Base-by-base conservation (phyloP, 2,797 vertebrate species). In the Steatocranus sp. region DNA sequence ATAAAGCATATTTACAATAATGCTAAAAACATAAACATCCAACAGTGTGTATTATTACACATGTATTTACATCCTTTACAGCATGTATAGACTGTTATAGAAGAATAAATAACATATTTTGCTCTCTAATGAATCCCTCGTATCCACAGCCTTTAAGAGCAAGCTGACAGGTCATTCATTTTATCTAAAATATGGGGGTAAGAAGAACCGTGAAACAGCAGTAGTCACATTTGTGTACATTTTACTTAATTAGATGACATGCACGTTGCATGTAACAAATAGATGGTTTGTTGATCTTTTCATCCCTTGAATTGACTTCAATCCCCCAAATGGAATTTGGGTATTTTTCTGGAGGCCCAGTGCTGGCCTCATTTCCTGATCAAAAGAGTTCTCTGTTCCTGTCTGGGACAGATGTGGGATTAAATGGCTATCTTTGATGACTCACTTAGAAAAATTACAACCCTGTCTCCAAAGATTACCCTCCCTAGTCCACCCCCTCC, bases 351-450 rank as follows among this genome's bases (percentile, higher is more conserved):
- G 50, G 91, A 94, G 93, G 92, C 90, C 90, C 81, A 83, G 84
- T 38, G 77, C 83, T 92, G 94, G 87, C 94, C 87, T 93, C 89
- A 91, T 95, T 95, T 94, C 92, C 89, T 94, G 93, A 95, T 95
- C 93, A 96, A 95, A 95, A 93, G 91, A 89, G 78, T 91, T 84
- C 81, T 86, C 76, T 90, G 85, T 88, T 93, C 87, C 84, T 92
- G 91, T 91, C 93, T 92, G 83, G 91, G 90, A 92, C 87, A 89
- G 92, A 95, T 94, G 90, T 92, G 92, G 95, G 95, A 96, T 96
- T 96, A 96, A 95, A 95, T 92, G 88, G 54, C 87, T 87, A 94
- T 93, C 96, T 95, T 95, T 96, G 95, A 95, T 95, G 94, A 94
- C 79, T 95, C 94, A 94, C 95, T 96, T 95, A 95, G 87, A 82